A percentile compares a stretch with the other conserved stretches of the same genome.
Conservation (phyloP, 2,888 invertebrate species). For the Molanna angustata region DNA sequence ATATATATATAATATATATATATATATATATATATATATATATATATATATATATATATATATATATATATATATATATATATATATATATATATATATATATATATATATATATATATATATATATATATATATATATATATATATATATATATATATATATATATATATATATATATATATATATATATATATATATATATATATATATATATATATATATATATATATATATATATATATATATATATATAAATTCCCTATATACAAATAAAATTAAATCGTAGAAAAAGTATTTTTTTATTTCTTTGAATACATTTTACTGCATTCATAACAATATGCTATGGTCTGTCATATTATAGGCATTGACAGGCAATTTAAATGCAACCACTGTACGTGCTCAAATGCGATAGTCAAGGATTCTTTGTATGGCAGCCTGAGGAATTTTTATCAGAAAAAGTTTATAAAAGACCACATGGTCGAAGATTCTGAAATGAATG, state of each 20-base stretch:
- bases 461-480: no score
- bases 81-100: background rate
- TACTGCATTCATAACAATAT: no score
- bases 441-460: no score
- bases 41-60: background rate
- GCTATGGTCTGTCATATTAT: no score
- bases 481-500: no score
- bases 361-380: no score
- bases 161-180: background rate
- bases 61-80: background rate
- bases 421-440: no score
- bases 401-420: no score
- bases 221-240: background rate
- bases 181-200: background rate
- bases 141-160: background rate
- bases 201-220: background rate
- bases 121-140: background rate
- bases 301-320: no score
- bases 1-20: background rate
- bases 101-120: background rate
- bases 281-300: no score
- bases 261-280: no score
- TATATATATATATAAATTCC: background rate
- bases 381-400: no score
- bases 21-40: background rate